phyloP scores from a whole-genome alignment of 2,888 invertebrate species.

The Drosophila borborema region DNA sequence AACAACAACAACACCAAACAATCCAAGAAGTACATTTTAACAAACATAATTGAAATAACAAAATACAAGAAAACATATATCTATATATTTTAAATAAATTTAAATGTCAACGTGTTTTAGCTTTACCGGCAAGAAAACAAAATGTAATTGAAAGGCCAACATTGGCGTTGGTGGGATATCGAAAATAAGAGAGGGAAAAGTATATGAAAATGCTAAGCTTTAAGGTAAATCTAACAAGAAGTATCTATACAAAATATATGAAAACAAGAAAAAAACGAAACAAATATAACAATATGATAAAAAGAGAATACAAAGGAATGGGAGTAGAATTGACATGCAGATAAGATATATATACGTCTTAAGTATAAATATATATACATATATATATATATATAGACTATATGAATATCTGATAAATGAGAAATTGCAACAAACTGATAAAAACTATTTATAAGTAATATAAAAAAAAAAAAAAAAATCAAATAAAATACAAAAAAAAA shows the following conservation, averaged over 20 bases:
- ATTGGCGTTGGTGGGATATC: conserved; percentile 26
- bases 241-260: conserved; percentile 46
- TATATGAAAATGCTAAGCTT: conserved; percentile 55
- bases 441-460: conserved; percentile 65
- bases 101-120: conserved; percentile 29
- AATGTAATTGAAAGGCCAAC: conserved; percentile 22
- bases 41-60: background rate
- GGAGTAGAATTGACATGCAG: conserved; percentile 56
- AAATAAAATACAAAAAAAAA: conserved; percentile 27
- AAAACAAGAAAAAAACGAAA: conserved; percentile 12
- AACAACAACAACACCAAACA: conserved; percentile 39
- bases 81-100: conserved; percentile 19
- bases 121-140: conserved; percentile 35
- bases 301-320: conserved; percentile 36
- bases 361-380: conserved; percentile 61
- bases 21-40: conserved; percentile 26
- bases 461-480: conserved; percentile 43
- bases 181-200: conserved; percentile 33
- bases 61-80: conserved; percentile 1
- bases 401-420: conserved; percentile 64
- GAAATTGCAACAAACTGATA: conserved; percentile 75
- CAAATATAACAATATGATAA: conserved; percentile 30
- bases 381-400: conserved; percentile 52
- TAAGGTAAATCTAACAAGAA: conserved; percentile 59
- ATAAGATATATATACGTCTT: conserved; percentile 49